These are phyloP conservation scores for Mycteria americana DNA, from an alignment of 2,797 vertebrate species.

Conservation along the genomic window DNA sequence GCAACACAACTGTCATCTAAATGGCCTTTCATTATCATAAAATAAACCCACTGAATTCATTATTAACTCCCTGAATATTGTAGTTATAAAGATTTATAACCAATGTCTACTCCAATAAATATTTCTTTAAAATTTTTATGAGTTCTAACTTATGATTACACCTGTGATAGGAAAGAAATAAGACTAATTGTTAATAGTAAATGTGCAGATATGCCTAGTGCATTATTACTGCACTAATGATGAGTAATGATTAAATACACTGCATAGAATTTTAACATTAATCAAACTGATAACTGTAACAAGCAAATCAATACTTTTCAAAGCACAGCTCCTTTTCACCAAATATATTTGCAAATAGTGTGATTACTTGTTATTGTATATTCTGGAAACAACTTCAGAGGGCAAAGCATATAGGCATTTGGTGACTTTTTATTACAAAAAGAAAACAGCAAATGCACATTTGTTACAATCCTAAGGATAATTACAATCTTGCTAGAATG, in stretches of 20 bases:
- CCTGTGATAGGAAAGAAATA: slow-evolving; percentile 5
- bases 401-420: slow-evolving; percentile 15
- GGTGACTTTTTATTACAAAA: slow-evolving; percentile 49
- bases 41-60: slow-evolving; percentile 11
- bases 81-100: slow-evolving; percentile 42
- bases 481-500: slow-evolving; percentile 50
- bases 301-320: slow-evolving; percentile 69
- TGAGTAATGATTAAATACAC: slow-evolving; percentile 56
- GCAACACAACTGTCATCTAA: neutral
- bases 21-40: neutral
- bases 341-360: slow-evolving; percentile 48
- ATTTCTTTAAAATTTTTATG: slow-evolving; percentile 11
- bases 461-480: slow-evolving; percentile 28
- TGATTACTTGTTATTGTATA: slow-evolving; percentile 48
- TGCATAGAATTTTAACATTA: slow-evolving; percentile 65
- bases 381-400: slow-evolving; percentile 59
- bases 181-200: slow-evolving; percentile 33
- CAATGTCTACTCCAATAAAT: slow-evolving; percentile 38
- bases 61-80: slow-evolving; percentile 11
- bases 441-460: slow-evolving; percentile 21
- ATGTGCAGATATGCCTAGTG: neutral
- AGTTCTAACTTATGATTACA: slow-evolving; percentile 28
- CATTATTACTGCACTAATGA: slow-evolving; percentile 43
- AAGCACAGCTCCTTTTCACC: slow-evolving; percentile 33
- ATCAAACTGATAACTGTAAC: slow-evolving; percentile 69